Evolutionary conservation across 2,113 vertebrate species (phyloP), one percentile per base, ranked within the genome.

Genomic region (Lophochroa leadbeateri): DNA sequence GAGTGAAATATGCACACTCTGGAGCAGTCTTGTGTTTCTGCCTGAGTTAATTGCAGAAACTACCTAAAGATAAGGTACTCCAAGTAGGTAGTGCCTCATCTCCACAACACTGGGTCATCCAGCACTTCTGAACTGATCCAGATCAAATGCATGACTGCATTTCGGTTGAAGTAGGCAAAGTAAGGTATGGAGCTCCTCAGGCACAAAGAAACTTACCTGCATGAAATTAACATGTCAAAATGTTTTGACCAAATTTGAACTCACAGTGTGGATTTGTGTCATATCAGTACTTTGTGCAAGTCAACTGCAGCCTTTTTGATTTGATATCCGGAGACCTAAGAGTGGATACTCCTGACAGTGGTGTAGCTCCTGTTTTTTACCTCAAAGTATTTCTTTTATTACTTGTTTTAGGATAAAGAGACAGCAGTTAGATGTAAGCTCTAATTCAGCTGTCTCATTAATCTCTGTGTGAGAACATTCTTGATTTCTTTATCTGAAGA

Each of bases 91-190:
- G 6, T 39, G 24, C 12, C 33, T 88, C 19, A 47, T 39, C 28
- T 53, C 39, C 0, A 0, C 0, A 0, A 2, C 15, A 16, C 18
- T n/a, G 27, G 25, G 19, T 78, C 43, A 35, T 15, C 9, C 27
- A 81, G 17, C 24, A 5, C 12, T 75, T 43, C 57, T 60, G 46
- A 75, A 44, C 6, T 29, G 35, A 47, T 44, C 6, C 35, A 65
- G 29, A 61, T 44, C 12, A 64, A 71, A 64, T 18, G 27, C 1
- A 3, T 39, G 15, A 31, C 16, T 71, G 11, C 9, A 12, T 37
- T 88, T 82, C n/a, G 76, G 9, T 27, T 64, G 35, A 80, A 41
- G 76, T 43, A 82, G 35, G 28, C 9, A 52, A 79, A 77, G 64
- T 7, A 72, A 72, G 13, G 2, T 21, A 14, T 14, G 17, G 33